These are phyloP conservation scores for Silurus asotus DNA, from an alignment of 2,113 vertebrate species.

Conservation along the genomic window DNA sequence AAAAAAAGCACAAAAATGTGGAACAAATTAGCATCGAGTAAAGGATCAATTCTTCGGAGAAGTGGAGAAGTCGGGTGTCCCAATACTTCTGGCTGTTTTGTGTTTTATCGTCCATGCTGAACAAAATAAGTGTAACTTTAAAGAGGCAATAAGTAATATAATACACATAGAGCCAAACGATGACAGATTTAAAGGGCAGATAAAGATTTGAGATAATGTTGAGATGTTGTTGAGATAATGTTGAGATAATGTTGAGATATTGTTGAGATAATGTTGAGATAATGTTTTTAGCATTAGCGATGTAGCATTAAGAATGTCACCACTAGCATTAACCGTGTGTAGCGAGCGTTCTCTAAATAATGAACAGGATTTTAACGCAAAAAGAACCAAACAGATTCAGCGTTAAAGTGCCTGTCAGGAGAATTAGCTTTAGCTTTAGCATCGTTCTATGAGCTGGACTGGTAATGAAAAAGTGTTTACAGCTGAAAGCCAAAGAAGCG, in stretches of 20 bases:
- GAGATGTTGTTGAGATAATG: too few relatives aligned
- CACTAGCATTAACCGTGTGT: not conserved
- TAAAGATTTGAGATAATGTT: not conserved
- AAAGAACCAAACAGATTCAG: not conserved
- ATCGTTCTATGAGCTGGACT: not conserved
- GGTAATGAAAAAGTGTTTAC: not conserved
- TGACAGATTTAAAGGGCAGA: not conserved
- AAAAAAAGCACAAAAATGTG: too few relatives aligned
- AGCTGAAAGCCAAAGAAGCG: not conserved
- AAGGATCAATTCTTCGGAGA: too few relatives aligned
- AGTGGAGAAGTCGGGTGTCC: too few relatives aligned
- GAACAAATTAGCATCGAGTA: too few relatives aligned
- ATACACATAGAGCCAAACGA: not conserved
- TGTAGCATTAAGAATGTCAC: not conserved
- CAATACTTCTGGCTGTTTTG: too few relatives aligned
- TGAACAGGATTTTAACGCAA: not conserved
- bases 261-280: too few relatives aligned
- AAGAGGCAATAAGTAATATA: not conserved
- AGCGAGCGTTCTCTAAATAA: not conserved
- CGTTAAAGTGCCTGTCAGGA: constrained; percentile 12
- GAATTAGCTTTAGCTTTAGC: not conserved
- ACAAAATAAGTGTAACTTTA: not conserved
- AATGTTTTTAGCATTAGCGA: not conserved
- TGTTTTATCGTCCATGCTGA: not conserved
- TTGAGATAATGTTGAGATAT: too few relatives aligned